Conservation (phyloP, 1,140 invertebrate species). For the Leguminivora glycinivorella region DNA sequence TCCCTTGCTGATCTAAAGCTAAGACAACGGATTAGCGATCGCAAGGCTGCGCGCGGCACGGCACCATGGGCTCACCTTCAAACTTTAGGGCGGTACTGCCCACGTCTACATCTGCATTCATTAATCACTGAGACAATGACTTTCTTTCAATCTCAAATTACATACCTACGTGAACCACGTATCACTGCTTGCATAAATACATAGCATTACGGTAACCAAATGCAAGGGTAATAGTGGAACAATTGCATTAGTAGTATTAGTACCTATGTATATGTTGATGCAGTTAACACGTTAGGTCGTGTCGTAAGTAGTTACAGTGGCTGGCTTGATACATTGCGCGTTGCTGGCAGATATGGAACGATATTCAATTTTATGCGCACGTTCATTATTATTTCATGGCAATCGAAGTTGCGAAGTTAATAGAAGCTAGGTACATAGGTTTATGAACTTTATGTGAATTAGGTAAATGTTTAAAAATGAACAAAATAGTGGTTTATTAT, state of each 20-base stretch:
- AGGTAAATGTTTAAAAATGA: too few species aligned
- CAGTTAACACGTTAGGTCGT: constrained; percentile 7
- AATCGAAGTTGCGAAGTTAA: background rate
- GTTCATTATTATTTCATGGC: background rate
- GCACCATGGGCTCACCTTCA: constrained; percentile 38
- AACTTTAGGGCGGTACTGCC: constrained; percentile 16
- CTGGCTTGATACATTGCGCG: constrained; percentile 15
- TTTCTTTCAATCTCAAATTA: constrained; percentile 7
- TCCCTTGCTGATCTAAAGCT: constrained; percentile 28
- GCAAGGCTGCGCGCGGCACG: constrained; percentile 47
- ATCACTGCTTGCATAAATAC: background rate
- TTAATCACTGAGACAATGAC: constrained; percentile 1
- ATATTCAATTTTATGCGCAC: constrained; percentile 25
- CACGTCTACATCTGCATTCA: constrained; percentile 8
- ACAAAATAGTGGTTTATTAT: too few species aligned
- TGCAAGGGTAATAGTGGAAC: background rate
- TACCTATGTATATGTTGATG: background rate
- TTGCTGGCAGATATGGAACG: constrained; percentile 15
- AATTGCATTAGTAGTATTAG: background rate
- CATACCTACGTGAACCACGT: background rate
- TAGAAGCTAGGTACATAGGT: background rate
- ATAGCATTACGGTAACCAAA: background rate
- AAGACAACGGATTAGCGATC: constrained; percentile 46
- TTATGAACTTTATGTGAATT: background rate
- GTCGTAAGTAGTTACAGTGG: constrained; percentile 14